These are phyloP conservation scores for Malurus alboscapulatus DNA, from an alignment of 2,113 vertebrate species.

Conservation along the genomic window DNA sequence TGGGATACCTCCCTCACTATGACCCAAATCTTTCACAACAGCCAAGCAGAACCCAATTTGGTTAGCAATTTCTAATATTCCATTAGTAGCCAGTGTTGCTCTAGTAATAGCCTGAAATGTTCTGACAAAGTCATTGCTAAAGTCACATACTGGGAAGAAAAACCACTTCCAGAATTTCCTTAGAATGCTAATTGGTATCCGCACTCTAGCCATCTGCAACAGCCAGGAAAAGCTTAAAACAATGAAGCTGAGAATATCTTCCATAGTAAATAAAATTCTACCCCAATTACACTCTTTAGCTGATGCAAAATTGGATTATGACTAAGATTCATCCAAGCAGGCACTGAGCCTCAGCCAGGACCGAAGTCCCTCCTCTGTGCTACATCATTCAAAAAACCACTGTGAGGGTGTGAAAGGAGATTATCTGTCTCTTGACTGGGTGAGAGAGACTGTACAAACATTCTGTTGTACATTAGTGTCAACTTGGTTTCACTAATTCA, in stretches of 20 bases:
- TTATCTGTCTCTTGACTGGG: neutral
- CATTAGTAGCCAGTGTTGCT: neutral
- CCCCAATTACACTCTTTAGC: neutral
- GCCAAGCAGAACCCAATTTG: neutral
- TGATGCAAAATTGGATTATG: neutral
- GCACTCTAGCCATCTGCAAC: neutral
- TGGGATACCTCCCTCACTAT: neutral
- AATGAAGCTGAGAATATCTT: neutral
- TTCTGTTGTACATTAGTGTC: neutral
- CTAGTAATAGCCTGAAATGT: neutral
- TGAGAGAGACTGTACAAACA: neutral
- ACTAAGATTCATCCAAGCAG: neutral
- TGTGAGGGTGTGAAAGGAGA: neutral
- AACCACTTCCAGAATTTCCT: neutral
- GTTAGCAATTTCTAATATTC: neutral
- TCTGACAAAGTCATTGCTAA: neutral
- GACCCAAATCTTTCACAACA: neutral
- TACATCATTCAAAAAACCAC: neutral
- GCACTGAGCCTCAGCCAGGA: neutral
- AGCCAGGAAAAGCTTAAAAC: neutral
- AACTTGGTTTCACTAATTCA: neutral
- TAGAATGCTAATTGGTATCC: neutral
- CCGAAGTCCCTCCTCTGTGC: neutral
- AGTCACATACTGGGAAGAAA: neutral
- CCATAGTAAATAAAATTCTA: neutral